Evolutionary conservation across 2,113 vertebrate genomes (phyloP), one percentile per base, ranked within the genome.

Genomic region (Cottus gobio): DNA sequence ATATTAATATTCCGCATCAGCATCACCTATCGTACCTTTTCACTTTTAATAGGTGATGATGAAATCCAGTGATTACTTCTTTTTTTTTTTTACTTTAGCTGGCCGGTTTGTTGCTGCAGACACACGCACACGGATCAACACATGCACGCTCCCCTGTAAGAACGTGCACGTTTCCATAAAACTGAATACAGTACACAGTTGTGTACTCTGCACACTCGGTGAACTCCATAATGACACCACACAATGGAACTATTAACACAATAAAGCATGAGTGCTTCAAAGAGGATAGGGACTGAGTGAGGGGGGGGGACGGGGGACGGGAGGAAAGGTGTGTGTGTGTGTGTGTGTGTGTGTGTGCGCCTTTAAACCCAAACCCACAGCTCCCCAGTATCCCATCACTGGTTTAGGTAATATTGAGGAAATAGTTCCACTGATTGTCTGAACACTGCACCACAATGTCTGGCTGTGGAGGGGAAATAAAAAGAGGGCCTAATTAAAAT

Each of bases 401-500:
- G 79, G 64, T 50, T 71, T 24, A 75, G 83, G 62, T 85, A 71
- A 83, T 88, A 88, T 60, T 80, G 76, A 75, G 66, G 73, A 84
- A 87, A 87, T 77, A 90, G 82, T 87, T 91, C 80, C 74, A 76
- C 77, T 71, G 80, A 87, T 85, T 76, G 80, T 83, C 86, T 84
- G 80, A 81, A 85, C 63, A 57, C 80, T 85, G 60, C 70, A 85
- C 85, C 86, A 81, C 76, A 88, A 70, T 77, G 85, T 88, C 91
- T 88, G 89, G 79, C 77, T 82, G 80, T 80, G 83, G 84, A 89
- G 69, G 74, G 80, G 77, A 90, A 90, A 87, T 87, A 87, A 85
- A 46, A 89, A 85, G 73, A 84, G 73, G 83, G 83, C 79, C 89
- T 92, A 91, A 93, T 93, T 94, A 92, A 91, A 91, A 92, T 93